Conservation (phyloP, 2,113 vertebrate genomes). For the Sphyrna mokarran region DNA sequence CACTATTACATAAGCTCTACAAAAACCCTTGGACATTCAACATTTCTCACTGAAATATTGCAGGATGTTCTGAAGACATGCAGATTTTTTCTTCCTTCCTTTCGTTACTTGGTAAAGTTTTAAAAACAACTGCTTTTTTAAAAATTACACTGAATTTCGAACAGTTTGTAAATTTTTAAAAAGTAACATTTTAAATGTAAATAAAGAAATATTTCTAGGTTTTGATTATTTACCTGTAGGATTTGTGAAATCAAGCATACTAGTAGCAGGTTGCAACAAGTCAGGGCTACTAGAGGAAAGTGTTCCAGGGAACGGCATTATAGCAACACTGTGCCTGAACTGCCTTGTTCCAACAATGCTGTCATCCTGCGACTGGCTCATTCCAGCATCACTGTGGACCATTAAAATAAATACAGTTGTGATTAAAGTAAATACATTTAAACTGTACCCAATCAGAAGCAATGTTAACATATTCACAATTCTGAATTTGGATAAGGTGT, state of each 20-base stretch:
- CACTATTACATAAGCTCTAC: not conserved
- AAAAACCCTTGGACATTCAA: not conserved
- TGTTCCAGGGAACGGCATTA: slow-evolving; percentile 87
- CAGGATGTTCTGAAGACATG: not conserved
- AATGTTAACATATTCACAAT: not conserved
- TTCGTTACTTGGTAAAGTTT: not conserved
- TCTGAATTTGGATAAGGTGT: not conserved
- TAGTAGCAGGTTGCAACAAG: slow-evolving; percentile 82
- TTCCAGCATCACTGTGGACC: slow-evolving; percentile 72
- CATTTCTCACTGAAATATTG: not conserved
- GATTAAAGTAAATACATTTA: not conserved
- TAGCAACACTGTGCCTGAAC: slow-evolving; percentile 85
- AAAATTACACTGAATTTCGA: not conserved
- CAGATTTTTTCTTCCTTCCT: not conserved
- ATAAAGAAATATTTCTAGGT: not conserved
- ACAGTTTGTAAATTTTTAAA: not conserved
- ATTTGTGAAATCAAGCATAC: slow-evolving; percentile 82
- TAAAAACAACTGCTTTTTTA: not conserved
- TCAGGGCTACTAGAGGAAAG: slow-evolving; percentile 91
- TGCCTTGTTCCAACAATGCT: slow-evolving; percentile 92
- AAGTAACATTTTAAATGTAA: not conserved
- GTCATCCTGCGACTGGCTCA: slow-evolving; percentile 92
- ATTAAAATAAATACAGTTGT: slow-evolving; percentile 32
- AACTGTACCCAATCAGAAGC: not conserved
- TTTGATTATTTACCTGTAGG: slow-evolving; percentile 69